Percentiles rank a stretch among this genome's conserved stretches.
phyloP scores from a whole-genome alignment of 1,140 invertebrate genomes.

The Papilio machaon region DNA sequence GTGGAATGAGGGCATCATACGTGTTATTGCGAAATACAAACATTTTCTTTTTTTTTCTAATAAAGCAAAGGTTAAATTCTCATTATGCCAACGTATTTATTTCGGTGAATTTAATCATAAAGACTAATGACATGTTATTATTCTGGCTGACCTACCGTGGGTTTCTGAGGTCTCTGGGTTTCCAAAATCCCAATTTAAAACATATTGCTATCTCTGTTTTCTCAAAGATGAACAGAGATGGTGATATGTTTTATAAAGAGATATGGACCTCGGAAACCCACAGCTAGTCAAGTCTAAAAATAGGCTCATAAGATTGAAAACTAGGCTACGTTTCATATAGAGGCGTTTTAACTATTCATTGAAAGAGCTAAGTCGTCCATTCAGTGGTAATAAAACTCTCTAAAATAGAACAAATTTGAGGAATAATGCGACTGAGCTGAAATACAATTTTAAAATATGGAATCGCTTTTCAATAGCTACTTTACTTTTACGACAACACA shows the following conservation, averaged over 20 bases:
- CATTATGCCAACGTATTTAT: background rate
- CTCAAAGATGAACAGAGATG: no score
- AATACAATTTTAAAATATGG: background rate
- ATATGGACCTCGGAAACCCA: no score
- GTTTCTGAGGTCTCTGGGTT: no score
- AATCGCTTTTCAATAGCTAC: background rate
- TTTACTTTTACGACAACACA: background rate
- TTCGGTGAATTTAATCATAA: background rate
- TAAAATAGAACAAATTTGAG: background rate
- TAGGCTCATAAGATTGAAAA: background rate
- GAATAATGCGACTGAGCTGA: background rate
- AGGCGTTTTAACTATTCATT: background rate
- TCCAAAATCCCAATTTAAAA: no score
- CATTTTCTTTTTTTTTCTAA: background rate
- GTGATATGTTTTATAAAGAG: no score
- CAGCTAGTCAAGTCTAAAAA: background rate
- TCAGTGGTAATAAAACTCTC: background rate
- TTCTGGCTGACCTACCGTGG: background rate
- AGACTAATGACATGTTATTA: background rate
- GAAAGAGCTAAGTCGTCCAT: background rate
- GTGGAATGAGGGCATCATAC: background rate
- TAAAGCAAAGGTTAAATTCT: background rate
- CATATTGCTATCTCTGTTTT: no score
- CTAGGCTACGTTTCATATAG: background rate
- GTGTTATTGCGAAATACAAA: slow-evolving; percentile 11